phyloP scores from a whole-genome alignment of 2,797 vertebrate genomes.

The Chrysocyon brachyurus region DNA sequence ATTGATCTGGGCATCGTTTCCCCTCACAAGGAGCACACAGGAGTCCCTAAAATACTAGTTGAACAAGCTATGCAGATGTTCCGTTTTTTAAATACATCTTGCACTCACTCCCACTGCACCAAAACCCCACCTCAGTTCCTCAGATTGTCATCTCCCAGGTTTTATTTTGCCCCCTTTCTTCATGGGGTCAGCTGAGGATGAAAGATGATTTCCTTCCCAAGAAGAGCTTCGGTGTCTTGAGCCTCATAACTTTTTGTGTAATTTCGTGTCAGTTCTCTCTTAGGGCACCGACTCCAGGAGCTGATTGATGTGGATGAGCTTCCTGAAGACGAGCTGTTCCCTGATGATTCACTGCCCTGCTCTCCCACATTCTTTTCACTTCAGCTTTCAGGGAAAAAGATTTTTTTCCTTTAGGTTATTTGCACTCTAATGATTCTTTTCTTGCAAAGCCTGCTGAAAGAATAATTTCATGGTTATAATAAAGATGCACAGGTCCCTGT shows the following conservation, averaged over 20 bases:
- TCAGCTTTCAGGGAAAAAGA: neutral
- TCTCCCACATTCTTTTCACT: neutral
- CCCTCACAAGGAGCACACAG: neutral
- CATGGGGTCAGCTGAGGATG: conserved; percentile 36
- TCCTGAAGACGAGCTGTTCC: neutral
- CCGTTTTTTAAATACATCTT: neutral
- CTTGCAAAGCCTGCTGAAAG: neutral
- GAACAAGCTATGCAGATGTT: conserved; percentile 57
- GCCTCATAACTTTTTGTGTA: conserved; percentile 36
- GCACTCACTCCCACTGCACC: neutral
- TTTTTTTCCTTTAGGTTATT: conserved; percentile 23
- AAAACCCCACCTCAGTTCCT: neutral
- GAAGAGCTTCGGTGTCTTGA: neutral
- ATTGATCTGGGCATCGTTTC: conserved; percentile 31
- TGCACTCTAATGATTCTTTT: conserved; percentile 16
- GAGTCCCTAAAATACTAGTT: conserved; percentile 59
- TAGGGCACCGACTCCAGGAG: neutral
- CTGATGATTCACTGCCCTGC: neutral
- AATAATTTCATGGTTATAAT: conserved; percentile 43
- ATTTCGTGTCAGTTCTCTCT: conserved; percentile 27
- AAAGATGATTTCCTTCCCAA: conserved; percentile 30
- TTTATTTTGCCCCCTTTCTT: conserved; percentile 54
- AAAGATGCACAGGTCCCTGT: neutral
- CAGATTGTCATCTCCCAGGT: neutral
- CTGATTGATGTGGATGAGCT: neutral